phyloP scores from a whole-genome alignment of 1,140 invertebrate species.

The Gryon sp. region DNA sequence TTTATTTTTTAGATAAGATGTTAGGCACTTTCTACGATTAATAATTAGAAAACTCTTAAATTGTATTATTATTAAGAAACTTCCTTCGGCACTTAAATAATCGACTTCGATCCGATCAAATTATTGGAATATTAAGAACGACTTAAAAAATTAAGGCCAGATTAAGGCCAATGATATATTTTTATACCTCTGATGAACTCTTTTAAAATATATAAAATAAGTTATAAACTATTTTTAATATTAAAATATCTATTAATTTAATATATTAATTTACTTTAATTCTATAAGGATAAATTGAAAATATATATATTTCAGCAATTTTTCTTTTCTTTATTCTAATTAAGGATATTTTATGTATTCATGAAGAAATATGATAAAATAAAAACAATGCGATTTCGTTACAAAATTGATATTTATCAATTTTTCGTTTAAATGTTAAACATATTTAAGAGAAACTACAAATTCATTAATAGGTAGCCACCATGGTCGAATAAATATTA shows the following conservation, averaged over 20 bases:
- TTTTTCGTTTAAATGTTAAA: constrained; percentile 12
- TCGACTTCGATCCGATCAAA: constrained; percentile 29
- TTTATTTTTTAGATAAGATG: constrained; percentile 67
- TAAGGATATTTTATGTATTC: too few species aligned
- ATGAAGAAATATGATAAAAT: too few species aligned
- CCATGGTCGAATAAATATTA: constrained; percentile 70
- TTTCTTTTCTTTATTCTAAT: too few species aligned
- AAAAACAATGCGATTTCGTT: too few species aligned
- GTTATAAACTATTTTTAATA: too few species aligned
- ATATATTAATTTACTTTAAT: too few species aligned
- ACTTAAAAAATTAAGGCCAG: constrained; percentile 22
- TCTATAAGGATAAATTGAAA: too few species aligned
- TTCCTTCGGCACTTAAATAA: constrained; percentile 39
- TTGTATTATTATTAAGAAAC: constrained; percentile 14
- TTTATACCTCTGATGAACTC: not conserved
- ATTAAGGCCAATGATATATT: constrained; percentile 21
- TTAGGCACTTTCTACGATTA: constrained; percentile 79
- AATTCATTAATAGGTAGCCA: constrained; percentile 66
- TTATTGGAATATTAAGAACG: constrained; percentile 11
- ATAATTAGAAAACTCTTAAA: constrained; percentile 49
- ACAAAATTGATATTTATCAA: too few species aligned
- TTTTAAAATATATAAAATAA: not conserved
- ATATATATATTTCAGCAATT: too few species aligned
- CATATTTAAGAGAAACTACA: constrained; percentile 23
- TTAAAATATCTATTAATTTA: too few species aligned